phyloP scores from a whole-genome alignment of 1,140 invertebrate species.

The Calosoma granatense region DNA sequence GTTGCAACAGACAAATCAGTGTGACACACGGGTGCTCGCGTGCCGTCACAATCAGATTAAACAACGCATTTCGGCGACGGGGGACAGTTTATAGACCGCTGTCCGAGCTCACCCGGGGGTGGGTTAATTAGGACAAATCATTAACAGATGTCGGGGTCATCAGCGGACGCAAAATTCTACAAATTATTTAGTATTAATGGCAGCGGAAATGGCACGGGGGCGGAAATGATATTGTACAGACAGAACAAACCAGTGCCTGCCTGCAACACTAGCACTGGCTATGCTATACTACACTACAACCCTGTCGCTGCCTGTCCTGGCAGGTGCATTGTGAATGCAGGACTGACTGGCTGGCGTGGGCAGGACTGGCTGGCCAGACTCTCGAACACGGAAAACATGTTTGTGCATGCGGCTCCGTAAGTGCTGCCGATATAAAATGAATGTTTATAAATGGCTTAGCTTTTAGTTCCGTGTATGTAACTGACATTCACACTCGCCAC shows the following conservation, averaged over 20 bases:
- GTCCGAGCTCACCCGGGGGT: not conserved
- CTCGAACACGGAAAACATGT: slow-evolving; percentile 2
- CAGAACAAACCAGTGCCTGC: not conserved
- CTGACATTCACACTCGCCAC: not conserved
- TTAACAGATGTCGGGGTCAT: slow-evolving; percentile 28
- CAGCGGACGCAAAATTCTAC: slow-evolving; percentile 26
- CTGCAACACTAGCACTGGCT: not conserved
- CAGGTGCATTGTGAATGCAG: not conserved
- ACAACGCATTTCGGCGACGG: slow-evolving; percentile 2
- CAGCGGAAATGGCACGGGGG: slow-evolving; percentile 1
- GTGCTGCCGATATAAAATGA: not conserved
- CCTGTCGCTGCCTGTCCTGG: too few species aligned
- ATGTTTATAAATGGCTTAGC: not conserved
- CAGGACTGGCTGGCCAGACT: not conserved
- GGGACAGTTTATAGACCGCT: slow-evolving; percentile 2
- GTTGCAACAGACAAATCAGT: too few species aligned
- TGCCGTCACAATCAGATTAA: slow-evolving; percentile 7
- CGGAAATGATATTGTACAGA: slow-evolving; percentile 4
- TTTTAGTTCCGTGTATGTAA: not conserved
- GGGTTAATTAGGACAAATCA: slow-evolving; percentile 28
- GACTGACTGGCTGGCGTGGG: not conserved
- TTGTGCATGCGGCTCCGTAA: not conserved
- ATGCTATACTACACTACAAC: not conserved
- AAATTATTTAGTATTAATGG: slow-evolving; percentile 31
- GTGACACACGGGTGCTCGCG: not conserved